Evolutionary conservation across 2,888 invertebrate genomes (phyloP).

Genomic region (Pseudococcus longispinus): DNA sequence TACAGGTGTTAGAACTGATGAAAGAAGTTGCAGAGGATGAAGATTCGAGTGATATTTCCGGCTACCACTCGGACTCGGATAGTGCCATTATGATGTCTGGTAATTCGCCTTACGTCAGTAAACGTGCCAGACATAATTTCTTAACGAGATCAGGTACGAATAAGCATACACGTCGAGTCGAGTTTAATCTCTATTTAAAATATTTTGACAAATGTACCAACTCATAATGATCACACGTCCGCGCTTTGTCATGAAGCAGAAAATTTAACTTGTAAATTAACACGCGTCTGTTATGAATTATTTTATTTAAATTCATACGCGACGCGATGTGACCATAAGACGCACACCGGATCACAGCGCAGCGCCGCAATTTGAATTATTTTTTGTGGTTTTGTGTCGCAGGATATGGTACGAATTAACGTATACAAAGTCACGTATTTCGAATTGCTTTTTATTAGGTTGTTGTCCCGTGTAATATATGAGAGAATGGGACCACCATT

Average conservation of each 20-base stretch:
- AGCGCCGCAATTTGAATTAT: not conserved
- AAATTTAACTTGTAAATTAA: not conserved
- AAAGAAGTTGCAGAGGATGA: slow-evolving; percentile 65
- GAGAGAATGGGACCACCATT: not conserved
- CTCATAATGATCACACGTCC: not conserved
- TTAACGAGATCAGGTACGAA: slow-evolving; percentile 64
- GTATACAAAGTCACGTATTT: slow-evolving; percentile 20
- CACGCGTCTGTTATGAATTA: not conserved
- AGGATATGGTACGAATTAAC: not conserved
- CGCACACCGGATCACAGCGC: too few species aligned
- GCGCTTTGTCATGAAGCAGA: not conserved
- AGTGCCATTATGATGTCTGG: slow-evolving; percentile 66
- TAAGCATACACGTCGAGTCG: not conserved
- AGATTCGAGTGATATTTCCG: slow-evolving; percentile 73
- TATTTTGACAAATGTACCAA: not conserved
- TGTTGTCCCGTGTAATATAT: not conserved
- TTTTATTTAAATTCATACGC: not conserved
- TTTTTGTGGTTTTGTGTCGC: not conserved
- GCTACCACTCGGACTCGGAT: slow-evolving; percentile 85
- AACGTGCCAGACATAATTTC: slow-evolving; percentile 65
- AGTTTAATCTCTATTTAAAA: slow-evolving; percentile 6
- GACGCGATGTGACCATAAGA: too few species aligned
- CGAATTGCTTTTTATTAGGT: not conserved
- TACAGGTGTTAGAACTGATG: slow-evolving; percentile 76
- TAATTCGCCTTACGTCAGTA: slow-evolving; percentile 65